Evolutionary conservation across 2,113 vertebrate species (phyloP).

Genomic region (Hemiprocne comata): DNA sequence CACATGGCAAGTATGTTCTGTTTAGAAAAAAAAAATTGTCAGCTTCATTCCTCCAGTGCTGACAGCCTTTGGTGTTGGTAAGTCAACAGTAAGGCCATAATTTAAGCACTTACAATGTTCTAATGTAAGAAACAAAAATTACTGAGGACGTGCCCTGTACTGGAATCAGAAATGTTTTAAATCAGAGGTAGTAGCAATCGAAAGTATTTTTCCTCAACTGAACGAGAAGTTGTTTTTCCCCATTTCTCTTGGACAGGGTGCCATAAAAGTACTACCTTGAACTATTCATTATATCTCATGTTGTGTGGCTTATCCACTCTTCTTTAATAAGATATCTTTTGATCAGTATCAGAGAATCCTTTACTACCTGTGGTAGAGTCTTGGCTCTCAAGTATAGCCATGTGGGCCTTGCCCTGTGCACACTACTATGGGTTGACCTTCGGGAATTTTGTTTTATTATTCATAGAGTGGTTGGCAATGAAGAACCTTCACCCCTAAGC

Average conservation of each 20-base stretch:
- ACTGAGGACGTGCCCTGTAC: not conserved
- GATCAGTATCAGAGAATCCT: not conserved
- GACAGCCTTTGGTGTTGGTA: not conserved
- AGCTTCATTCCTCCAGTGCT: not conserved
- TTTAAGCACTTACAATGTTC: not conserved
- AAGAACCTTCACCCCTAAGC: not conserved
- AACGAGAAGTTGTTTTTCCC: not conserved
- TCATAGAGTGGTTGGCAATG: not conserved
- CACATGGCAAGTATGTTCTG: not conserved
- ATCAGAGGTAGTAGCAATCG: not conserved
- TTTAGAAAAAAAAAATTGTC: slow-evolving; percentile 7
- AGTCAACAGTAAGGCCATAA: not conserved
- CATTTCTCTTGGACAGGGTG: not conserved
- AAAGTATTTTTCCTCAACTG: not conserved
- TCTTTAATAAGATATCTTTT: not conserved
- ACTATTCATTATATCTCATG: not conserved
- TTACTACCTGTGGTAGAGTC: not conserved
- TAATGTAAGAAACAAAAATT: not conserved
- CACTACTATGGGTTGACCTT: not conserved
- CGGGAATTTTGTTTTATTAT: not conserved
- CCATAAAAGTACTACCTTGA: not conserved
- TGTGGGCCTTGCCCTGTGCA: not conserved
- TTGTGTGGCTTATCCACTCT: not conserved
- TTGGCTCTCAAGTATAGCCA: not conserved
- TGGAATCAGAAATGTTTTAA: not conserved